Conservation (phyloP, 1,140 invertebrate species). For the Gyrodactylus bullatarudis region DNA sequence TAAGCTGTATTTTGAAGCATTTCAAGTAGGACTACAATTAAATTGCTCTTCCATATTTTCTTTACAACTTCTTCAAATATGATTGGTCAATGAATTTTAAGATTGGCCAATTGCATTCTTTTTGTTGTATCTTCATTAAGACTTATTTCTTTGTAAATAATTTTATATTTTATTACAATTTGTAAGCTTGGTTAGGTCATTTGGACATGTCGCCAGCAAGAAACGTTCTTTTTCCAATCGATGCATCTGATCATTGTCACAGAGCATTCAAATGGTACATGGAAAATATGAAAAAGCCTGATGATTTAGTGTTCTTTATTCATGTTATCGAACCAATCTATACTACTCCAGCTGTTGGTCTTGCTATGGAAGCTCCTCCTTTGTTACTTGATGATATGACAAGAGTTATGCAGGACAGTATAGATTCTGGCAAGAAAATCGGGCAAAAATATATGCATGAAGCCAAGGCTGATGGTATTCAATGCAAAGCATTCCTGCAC, state of each 20-base stretch:
- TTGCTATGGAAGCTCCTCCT: constrained; percentile 3
- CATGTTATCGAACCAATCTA: constrained; percentile 4
- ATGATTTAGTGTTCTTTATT: constrained; percentile 5
- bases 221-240: constrained; percentile 3
- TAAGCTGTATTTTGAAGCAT: too few species aligned
- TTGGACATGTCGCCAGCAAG: too few species aligned
- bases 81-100: too few species aligned
- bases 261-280: constrained; percentile 3
- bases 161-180: too few species aligned
- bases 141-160: too few species aligned
- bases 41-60: too few species aligned
- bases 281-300: constrained; percentile 2
- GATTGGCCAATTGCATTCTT: too few species aligned
- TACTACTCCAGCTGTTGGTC: constrained; percentile 1
- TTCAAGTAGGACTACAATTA: too few species aligned
- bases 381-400: constrained; percentile 1
- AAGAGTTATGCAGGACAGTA: not conserved
- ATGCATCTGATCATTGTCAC: not conserved
- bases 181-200: too few species aligned
- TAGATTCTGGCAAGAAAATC: not conserved
- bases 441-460: constrained; percentile 4
- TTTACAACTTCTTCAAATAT: too few species aligned
- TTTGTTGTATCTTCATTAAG: too few species aligned
- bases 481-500: constrained; percentile 1
- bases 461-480: not conserved